phyloP scores from a whole-genome alignment of 2,888 invertebrate species.

The Callinectes sapidus region DNA sequence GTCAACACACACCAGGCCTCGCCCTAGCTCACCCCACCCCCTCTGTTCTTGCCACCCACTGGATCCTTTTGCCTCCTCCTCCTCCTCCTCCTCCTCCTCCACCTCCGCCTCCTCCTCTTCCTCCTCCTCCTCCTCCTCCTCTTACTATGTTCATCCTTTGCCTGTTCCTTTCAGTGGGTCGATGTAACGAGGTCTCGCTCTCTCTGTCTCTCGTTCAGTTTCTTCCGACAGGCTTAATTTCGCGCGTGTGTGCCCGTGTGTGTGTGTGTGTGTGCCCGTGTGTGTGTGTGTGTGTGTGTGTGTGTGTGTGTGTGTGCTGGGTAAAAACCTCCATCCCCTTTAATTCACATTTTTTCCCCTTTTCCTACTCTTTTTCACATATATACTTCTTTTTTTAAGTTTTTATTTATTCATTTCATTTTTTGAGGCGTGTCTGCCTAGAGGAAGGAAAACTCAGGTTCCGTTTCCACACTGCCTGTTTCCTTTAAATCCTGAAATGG shows the following conservation, averaged over 20 bases:
- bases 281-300: conserved; percentile 40
- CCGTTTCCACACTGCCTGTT: neutral
- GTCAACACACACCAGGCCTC: conserved; percentile 1
- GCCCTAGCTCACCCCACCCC: neutral
- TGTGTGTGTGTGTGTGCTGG: conserved; percentile 11
- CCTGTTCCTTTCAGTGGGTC: conserved; percentile 15
- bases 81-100: neutral
- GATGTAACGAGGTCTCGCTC: neutral
- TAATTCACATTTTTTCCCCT: neutral
- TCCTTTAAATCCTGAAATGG: neutral
- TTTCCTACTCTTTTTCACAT: neutral
- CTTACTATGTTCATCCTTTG: neutral
- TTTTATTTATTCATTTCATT: neutral
- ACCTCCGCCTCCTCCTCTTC: neutral
- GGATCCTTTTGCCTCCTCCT: neutral
- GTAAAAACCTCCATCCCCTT: neutral
- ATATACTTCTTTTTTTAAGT: neutral
- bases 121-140: neutral
- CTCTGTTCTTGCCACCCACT: neutral
- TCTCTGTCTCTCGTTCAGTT: neutral
- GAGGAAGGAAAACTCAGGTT: neutral
- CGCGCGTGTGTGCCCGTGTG: conserved; percentile 24
- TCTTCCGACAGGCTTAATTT: conserved; percentile 3
- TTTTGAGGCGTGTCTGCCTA: no score
- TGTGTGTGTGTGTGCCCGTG: conserved; percentile 42